Conservation (phyloP, 2,113 vertebrate species). For the Dasypus novemcinctus region DNA sequence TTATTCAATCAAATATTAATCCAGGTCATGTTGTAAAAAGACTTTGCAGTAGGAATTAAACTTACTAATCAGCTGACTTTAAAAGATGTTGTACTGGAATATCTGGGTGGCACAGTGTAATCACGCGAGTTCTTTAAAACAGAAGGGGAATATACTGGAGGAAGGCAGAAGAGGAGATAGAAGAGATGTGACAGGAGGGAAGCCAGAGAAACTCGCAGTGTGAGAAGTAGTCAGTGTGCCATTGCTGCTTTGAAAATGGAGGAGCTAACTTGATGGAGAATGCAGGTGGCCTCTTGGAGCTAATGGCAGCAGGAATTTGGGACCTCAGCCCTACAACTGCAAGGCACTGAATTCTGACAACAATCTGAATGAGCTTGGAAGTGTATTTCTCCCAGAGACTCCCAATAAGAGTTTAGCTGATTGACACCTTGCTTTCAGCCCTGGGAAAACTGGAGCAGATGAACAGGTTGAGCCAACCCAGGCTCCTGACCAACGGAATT, state of each 20-base stretch:
- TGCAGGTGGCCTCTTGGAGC: neutral
- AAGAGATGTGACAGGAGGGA: neutral
- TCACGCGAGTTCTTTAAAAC: neutral
- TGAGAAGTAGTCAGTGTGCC: neutral
- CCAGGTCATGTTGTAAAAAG: neutral
- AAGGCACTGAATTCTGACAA: neutral
- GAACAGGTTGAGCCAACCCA: neutral
- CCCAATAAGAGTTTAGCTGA: neutral
- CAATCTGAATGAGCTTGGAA: neutral
- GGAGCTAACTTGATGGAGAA: neutral
- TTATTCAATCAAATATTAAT: neutral
- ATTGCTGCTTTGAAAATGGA: neutral
- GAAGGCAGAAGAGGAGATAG: neutral
- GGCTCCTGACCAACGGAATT: neutral
- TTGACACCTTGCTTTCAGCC: neutral
- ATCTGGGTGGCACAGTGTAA: neutral
- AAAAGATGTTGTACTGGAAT: neutral
- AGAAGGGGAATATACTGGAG: neutral
- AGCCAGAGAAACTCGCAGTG: neutral
- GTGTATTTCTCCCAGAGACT: neutral
- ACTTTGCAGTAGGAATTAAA: neutral
- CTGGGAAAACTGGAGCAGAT: neutral
- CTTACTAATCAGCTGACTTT: neutral
- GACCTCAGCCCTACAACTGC: neutral
- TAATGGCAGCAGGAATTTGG: neutral